phyloP scores from a whole-genome alignment of 2,797 vertebrate genomes.

The Hydrophis major region DNA sequence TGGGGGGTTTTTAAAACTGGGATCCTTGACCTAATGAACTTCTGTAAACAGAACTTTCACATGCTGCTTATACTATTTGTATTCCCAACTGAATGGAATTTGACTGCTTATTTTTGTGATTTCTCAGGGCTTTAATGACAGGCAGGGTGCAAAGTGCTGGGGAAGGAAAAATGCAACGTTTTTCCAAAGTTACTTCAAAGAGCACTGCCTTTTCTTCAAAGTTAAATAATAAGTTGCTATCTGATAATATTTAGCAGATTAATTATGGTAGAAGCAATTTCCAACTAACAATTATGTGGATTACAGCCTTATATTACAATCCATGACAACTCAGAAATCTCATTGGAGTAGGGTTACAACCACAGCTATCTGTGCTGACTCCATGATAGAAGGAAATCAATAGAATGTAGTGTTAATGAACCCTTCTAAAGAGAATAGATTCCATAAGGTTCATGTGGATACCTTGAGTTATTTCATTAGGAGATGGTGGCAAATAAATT shows the following conservation, averaged over 20 bases:
- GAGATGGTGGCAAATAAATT: neutral
- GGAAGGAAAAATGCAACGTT: neutral
- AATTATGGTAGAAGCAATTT: neutral
- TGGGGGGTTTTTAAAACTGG: constrained; percentile 53
- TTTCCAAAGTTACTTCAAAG: constrained; percentile 38
- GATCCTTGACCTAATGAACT: constrained; percentile 68
- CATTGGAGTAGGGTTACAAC: neutral
- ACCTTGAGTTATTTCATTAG: neutral
- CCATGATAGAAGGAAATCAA: neutral
- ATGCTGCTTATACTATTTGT: constrained; percentile 74
- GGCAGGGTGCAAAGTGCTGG: constrained; percentile 34
- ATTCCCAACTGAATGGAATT: constrained; percentile 72
- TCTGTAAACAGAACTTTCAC: constrained; percentile 75
- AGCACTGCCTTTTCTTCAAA: constrained; percentile 35
- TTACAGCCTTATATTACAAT: neutral
- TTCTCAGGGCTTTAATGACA: constrained; percentile 61
- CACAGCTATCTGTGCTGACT: neutral
- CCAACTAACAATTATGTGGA: neutral
- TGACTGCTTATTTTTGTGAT: constrained; percentile 82
- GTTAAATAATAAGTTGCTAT: constrained; percentile 45
- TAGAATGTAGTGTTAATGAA: neutral
- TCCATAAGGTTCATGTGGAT: neutral
- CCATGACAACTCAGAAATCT: neutral
- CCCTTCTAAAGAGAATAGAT: neutral
- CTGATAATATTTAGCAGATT: neutral